These are phyloP conservation scores for Sphinx pinastri DNA, from an alignment of 2,888 invertebrate species.

Conservation along the genomic window DNA sequence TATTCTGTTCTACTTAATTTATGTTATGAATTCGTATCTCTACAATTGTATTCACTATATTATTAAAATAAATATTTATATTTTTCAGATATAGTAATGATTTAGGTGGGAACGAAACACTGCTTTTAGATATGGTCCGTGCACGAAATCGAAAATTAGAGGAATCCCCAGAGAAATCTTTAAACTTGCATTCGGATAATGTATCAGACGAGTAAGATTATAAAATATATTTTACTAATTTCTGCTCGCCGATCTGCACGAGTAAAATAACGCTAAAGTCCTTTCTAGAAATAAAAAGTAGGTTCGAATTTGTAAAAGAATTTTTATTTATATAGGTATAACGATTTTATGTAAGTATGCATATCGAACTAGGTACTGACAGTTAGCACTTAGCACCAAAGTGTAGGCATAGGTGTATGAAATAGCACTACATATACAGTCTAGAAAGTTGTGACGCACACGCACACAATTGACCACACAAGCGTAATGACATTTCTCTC, in stretches of 20 bases:
- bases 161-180: conserved; percentile 58
- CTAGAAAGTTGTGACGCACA: conserved; percentile 4
- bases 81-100: conserved; percentile 39
- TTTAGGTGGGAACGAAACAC: conserved; percentile 60
- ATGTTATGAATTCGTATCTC: too few species aligned
- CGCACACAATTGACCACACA: neutral
- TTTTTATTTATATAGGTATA: too few species aligned
- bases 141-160: conserved; percentile 59
- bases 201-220: conserved; percentile 55
- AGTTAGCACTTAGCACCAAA: neutral
- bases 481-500: conserved; percentile 14
- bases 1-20: too few species aligned
- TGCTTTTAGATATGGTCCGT: conserved; percentile 71
- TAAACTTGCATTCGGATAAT: conserved; percentile 58
- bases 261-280: too few species aligned
- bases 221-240: neutral
- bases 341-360: too few species aligned
- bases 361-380: neutral
- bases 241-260: too few species aligned
- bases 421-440: neutral
- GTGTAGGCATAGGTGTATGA: too few species aligned
- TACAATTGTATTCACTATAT: too few species aligned
- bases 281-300: neutral
- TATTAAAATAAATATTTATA: too few species aligned
- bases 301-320: too few species aligned